phyloP scores from a whole-genome alignment of 2,113 vertebrate genomes.

The Osmerus eperlanus region DNA sequence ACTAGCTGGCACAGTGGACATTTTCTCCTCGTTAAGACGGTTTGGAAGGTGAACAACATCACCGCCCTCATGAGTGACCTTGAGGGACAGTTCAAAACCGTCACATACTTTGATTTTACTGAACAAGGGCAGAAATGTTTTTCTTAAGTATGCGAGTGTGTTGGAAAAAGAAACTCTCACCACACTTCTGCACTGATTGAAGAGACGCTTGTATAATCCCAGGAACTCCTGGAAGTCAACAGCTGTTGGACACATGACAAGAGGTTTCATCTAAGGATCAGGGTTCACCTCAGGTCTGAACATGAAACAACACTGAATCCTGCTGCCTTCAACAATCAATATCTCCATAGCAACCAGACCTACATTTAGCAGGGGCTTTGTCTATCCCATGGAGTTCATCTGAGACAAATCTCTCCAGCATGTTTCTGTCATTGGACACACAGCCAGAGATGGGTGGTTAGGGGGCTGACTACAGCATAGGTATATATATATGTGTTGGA shows the following conservation, averaged over 20 bases:
- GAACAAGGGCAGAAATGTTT: not conserved
- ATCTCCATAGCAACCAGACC: slow-evolving; percentile 17
- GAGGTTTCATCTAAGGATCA: too few relatives aligned
- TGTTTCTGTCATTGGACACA: slow-evolving; percentile 49
- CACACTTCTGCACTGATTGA: slow-evolving; percentile 66
- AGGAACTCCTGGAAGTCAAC: slow-evolving; percentile 67
- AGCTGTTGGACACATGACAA: slow-evolving; percentile 37
- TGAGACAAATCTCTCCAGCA: slow-evolving; percentile 65
- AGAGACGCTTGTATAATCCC: slow-evolving; percentile 59
- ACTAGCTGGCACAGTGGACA: slow-evolving; percentile 30
- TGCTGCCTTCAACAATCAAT: not conserved
- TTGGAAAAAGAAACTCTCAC: slow-evolving; percentile 46
- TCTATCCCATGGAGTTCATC: slow-evolving; percentile 66
- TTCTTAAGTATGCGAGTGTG: not conserved
- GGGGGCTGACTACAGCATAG: not conserved
- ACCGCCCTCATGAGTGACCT: slow-evolving; percentile 53
- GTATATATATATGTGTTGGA: not conserved
- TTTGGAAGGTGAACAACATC: slow-evolving; percentile 30
- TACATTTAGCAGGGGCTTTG: slow-evolving; percentile 48
- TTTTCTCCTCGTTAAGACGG: slow-evolving; percentile 43
- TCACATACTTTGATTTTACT: too few relatives aligned
- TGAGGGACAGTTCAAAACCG: not conserved
- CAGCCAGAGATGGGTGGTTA: not conserved
- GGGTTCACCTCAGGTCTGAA: too few relatives aligned
- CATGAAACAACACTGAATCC: too few relatives aligned